Evolutionary conservation across 2,113 vertebrate genomes (phyloP), one percentile per base, ranked within the genome.

Genomic region (Cairina moschata): DNA sequence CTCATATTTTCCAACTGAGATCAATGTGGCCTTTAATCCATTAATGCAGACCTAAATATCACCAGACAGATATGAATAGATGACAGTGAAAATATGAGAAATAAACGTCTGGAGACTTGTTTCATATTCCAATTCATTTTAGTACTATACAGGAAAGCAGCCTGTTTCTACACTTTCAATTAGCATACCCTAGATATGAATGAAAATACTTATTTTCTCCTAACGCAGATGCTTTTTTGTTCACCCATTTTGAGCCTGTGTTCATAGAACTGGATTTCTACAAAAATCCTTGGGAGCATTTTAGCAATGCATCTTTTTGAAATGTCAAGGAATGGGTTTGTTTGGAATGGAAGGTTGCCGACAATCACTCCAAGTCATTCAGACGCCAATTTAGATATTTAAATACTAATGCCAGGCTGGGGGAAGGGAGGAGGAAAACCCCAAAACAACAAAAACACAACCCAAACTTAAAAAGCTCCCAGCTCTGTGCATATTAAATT

Each of bases 1-100:
- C 91, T 97, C 97, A 97, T 96, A 97, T 97, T 98, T 98, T 97
- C 97, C 97, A 96, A 81, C 97, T 97, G 96, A 97, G 97, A 97
- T 98, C 98, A 98, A 93, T 97, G 95, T 95, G 88, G 90, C 79
- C 86, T 96, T 94, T 96, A 96, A 97, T 97, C 94, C 91, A 97
- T 91, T 94, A 96, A 97, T 91, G 77, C 88, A 94, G 88, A 94
- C 92, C 93, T 95, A 98, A 98, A 97, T 97, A 97, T 97, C 97
- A 97, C 92, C 91, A 94, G 90, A 95, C 79, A 96, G 94, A 97
- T 97, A 97, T 75, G 88, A 96, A 97, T 74, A 96, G 78, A 95
- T 84, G 92, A 97, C 96, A 96, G 82, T 85, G 66, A 88, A 97
- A 95, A 78, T 85, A 36, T 34, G 72, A 93, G 76, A 63, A 88